These are phyloP conservation scores for Heliocidaris erythrogramma DNA, from an alignment of 35 echinoderm and acorn worm genomes.

Conservation along the genomic window DNA sequence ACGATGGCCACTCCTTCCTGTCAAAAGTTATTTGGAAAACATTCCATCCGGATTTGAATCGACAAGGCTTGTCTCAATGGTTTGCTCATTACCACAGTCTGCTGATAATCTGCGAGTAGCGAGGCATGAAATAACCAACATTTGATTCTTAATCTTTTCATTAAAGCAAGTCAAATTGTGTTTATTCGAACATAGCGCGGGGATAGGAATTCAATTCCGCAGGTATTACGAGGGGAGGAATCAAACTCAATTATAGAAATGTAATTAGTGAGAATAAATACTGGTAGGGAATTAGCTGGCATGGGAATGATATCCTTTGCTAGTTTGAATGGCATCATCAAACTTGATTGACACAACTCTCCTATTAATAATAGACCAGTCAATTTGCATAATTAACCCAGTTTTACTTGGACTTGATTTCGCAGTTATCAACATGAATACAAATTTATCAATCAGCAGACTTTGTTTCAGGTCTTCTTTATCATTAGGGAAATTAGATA, in stretches of 20 bases:
- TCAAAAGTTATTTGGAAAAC: not conserved
- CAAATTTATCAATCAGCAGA: not conserved
- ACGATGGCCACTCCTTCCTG: not conserved
- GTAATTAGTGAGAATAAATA: constrained; percentile 13
- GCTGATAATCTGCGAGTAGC: not conserved
- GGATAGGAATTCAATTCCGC: not conserved
- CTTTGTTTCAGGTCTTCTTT: not conserved
- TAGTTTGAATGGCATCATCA: not conserved
- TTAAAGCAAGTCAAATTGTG: not conserved
- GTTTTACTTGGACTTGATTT: constrained; percentile 11
- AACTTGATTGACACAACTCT: not conserved
- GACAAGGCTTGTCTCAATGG: not conserved
- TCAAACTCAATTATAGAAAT: constrained; percentile 5
- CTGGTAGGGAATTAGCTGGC: not conserved
- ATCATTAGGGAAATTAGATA: not conserved
- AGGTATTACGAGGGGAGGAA: not conserved
- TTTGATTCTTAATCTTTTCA: constrained; percentile 13
- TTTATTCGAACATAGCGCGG: not conserved
- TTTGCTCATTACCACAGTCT: not conserved
- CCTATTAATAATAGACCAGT: not conserved
- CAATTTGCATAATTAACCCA: constrained; percentile 18
- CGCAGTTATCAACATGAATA: no score
- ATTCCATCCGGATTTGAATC: not conserved
- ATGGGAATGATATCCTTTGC: not conserved
- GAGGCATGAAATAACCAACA: constrained; percentile 2